Evolutionary conservation across 2,113 vertebrate species (phyloP), one percentile per base, ranked within the genome.

Genomic region (Vireo altiloquus): DNA sequence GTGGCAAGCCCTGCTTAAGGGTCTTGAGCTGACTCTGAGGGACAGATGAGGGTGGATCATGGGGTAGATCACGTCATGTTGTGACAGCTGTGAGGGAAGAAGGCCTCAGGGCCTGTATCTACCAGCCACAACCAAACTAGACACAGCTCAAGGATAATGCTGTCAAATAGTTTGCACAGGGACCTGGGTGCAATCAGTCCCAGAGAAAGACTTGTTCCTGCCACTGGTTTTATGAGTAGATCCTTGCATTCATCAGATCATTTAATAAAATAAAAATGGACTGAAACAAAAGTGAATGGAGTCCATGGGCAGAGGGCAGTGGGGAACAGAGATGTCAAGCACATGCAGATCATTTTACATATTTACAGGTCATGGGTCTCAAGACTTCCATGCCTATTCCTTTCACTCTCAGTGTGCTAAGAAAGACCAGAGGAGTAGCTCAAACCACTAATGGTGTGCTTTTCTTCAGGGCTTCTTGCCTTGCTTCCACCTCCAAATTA

Each of bases 1-100:
- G 25, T 2, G 5, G 16, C 0, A 0, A 82, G 63, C 31, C 20
- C 50, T n/a, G 40, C 2, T 1, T 11, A 39, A 92, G 42, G 42
- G 57, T 63, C 69, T 69, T 54, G 39, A 74, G 59, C 79, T 74
- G 79, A 33, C 72, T 59, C 25, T 14, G 47, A 76, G 60, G 46
- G 68, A 46, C n/a, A 77, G 25, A 47, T 1, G 7, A 75, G 27
- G 30, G 33, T 35, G 27, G 47, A 49, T 69, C 87, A 69, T 4
- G 8, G 63, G 47, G 54, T 6, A 68, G 30, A 50, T 64, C 39
- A n/a, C 0, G 0, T 49, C 25, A 2, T 17, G 30, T 15, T 75
- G 56, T 84, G 90, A 75, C 77, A 92, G 65, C 30, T 63, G 30
- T 47, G 72, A 82, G 44, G 44, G 24, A 84, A 82, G 21, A 59